Conservation (phyloP, 2,113 vertebrate genomes). For the Hipposideros armiger region DNA sequence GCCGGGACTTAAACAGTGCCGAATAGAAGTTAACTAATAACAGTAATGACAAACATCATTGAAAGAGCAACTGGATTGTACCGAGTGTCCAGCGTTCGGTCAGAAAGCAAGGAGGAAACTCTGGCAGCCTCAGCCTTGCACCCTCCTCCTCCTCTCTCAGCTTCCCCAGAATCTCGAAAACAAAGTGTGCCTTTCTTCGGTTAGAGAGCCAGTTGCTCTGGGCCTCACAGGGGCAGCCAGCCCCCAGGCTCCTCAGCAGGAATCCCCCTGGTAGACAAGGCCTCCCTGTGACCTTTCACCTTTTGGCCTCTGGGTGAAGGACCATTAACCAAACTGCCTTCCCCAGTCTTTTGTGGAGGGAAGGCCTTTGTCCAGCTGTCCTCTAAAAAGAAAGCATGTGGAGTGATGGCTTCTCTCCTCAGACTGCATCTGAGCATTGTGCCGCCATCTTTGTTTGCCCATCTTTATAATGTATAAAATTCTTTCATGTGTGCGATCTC, state of each 20-base stretch:
- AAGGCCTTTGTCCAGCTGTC: conserved; percentile 69
- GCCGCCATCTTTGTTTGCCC: conserved; percentile 33
- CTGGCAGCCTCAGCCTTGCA: neutral
- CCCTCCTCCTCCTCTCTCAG: conserved; percentile 3
- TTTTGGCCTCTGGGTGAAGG: conserved; percentile 76
- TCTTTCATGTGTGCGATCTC: neutral
- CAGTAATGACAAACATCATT: rapidly evolving
- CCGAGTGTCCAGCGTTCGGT: neutral
- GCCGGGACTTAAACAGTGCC: neutral
- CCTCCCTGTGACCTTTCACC: conserved; percentile 73
- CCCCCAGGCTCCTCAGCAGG: conserved; percentile 58
- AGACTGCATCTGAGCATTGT: neutral
- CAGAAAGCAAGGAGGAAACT: neutral
- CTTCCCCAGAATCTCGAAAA: neutral
- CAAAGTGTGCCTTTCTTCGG: conserved; percentile 72
- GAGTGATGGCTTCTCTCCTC: neutral
- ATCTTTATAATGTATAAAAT: neutral
- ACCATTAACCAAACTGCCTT: conserved; percentile 79
- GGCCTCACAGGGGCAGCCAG: conserved; percentile 36
- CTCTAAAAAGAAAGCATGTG: conserved; percentile 48
- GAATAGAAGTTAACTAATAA: neutral
- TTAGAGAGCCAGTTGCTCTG: neutral
- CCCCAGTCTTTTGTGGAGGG: conserved; percentile 66
- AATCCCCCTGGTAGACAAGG: conserved; percentile 60
- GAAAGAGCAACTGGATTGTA: neutral